These are phyloP conservation scores for Pelosia muscerda DNA, from an alignment of 2,888 invertebrate genomes.

Conservation along the genomic window DNA sequence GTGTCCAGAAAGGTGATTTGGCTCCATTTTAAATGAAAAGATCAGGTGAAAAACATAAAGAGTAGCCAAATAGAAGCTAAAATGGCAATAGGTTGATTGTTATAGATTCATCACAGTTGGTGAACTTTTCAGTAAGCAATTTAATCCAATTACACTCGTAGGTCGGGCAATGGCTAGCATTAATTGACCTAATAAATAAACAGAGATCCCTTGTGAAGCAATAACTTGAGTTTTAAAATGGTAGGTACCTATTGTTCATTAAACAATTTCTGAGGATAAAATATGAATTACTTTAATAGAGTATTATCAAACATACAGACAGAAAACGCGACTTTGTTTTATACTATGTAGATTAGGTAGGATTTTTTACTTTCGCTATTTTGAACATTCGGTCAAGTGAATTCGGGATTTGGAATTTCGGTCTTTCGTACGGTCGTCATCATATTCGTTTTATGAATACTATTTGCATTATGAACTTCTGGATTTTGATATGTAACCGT, in stretches of 20 bases:
- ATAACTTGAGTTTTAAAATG: conserved; percentile 10
- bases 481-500: too few species aligned
- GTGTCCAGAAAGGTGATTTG: too few species aligned
- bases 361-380: too few species aligned
- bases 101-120: background rate
- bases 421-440: too few species aligned
- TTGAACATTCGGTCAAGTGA: too few species aligned
- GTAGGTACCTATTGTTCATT: background rate
- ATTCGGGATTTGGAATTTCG: too few species aligned
- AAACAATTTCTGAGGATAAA: background rate
- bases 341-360: too few species aligned
- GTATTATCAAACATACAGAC: too few species aligned
- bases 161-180: background rate
- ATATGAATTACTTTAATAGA: background rate
- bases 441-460: too few species aligned
- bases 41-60: background rate
- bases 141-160: conserved; percentile 9
- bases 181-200: conserved; percentile 15
- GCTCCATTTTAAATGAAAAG: background rate
- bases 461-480: too few species aligned
- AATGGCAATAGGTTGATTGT: too few species aligned
- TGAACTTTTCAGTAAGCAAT: conserved; percentile 9
- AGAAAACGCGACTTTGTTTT: too few species aligned
- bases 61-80: background rate
- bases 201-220: conserved; percentile 8